Base-by-base conservation (phyloP, 2,888 invertebrate species). In the Scaptomyza polygonia region DNA sequence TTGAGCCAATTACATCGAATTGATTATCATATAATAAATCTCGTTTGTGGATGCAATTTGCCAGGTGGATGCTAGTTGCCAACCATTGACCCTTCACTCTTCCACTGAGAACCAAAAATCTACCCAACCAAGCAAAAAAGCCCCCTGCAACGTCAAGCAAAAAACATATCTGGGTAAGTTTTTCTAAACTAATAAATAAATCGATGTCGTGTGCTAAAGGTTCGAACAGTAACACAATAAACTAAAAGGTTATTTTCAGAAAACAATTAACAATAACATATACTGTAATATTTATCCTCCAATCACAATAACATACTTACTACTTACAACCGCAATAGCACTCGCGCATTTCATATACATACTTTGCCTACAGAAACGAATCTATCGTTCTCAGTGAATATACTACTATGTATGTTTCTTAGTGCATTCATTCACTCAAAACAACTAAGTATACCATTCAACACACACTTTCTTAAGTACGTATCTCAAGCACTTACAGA, bases 151-250 rank as follows among this genome's bases (percentile, higher is more conserved):
- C 72, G 69, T 64, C 69, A 73, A 74, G 59, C 70, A 77, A 81
- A 68, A 64, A 3, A 21, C 21, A n/a, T 68, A 75, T 67, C 66
- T 77, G 88, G 86, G 87, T 87, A 87, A 87, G 87, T 87, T 81
- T 79, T 86, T 81, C 56, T 61, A 66, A 77, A 79, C n/a, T 80
- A 67, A 80, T 83, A 69, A 3, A 80, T 71, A 78, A 79, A 63
- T 84, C 84, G 86, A 84, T 84, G 84, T 84, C 84, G 84, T 84
- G 84, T 84, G 81, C 74, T 56, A 74, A 63, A 68, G 67, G 67
- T 65, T 62, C 58, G 62, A 69, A 48, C 18, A 55, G 54, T 67
- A 68, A 48, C 32, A 57, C 32, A 57, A 34, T 56, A 61, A 77
- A 66, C 56, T 78, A 61, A 85, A 78, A 71, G 83, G 83, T 76